Percentiles rank a stretch among this genome's conserved stretches.
Evolutionary conservation across 2,797 vertebrate species (phyloP).

Genomic region (Xenops minutus): DNA sequence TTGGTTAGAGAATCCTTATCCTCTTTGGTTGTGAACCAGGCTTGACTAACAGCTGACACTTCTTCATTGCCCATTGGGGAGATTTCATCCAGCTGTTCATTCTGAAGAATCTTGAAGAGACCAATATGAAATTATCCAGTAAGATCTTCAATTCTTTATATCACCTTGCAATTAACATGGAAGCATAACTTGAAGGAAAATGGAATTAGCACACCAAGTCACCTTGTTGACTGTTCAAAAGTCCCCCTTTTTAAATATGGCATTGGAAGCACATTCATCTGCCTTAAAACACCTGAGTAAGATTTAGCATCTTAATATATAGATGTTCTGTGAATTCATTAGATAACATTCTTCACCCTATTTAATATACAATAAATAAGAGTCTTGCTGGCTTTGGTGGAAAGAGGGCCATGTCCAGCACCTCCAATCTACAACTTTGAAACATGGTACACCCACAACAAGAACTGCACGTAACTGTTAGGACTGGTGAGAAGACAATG

Average conservation of each 20-base stretch:
- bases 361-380: neutral
- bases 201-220: neutral
- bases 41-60: slow-evolving; percentile 94
- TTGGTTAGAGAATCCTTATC: slow-evolving; percentile 97
- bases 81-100: slow-evolving; percentile 83
- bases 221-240: neutral
- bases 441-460: neutral
- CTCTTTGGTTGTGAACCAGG: slow-evolving; percentile 99
- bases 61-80: slow-evolving; percentile 85
- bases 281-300: neutral
- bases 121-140: neutral
- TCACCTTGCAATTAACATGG: neutral
- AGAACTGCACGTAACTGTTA: neutral
- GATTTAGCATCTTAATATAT: neutral
- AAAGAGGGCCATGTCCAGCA: neutral
- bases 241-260: neutral
- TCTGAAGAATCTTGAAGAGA: slow-evolving; percentile 85
- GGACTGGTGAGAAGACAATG: neutral
- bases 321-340: neutral
- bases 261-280: neutral
- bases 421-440: neutral
- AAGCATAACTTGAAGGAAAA: neutral
- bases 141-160: neutral
- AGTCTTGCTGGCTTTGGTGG: neutral
- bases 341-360: neutral